These are phyloP conservation scores for Andrena chrysosceles DNA, from an alignment of 2,888 invertebrate species.

Conservation along the genomic window DNA sequence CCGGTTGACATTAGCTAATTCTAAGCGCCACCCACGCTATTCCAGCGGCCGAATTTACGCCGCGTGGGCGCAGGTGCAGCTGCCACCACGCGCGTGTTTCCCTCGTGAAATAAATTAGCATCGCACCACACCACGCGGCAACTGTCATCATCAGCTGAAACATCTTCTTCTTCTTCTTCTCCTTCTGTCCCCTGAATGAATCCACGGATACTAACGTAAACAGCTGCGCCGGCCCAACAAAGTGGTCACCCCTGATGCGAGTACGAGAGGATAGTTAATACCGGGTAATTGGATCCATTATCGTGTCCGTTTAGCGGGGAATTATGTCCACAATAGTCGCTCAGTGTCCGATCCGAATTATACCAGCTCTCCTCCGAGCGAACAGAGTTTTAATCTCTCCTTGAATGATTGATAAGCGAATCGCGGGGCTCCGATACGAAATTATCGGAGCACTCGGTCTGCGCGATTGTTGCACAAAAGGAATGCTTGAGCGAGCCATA, in stretches of 20 bases:
- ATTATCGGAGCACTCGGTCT: neutral
- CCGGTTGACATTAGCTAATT: conserved; percentile 68
- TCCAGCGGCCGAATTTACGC: conserved; percentile 66
- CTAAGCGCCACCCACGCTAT: conserved; percentile 69
- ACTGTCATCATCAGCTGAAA: conserved; percentile 16
- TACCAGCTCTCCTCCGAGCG: conserved; percentile 2
- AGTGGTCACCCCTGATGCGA: conserved; percentile 20
- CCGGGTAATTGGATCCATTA: conserved; percentile 67
- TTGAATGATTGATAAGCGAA: conserved; percentile 38
- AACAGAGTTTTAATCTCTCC: conserved; percentile 31
- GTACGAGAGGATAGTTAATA: conserved; percentile 40
- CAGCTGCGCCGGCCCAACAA: conserved; percentile 34
- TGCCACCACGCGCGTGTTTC: conserved; percentile 43
- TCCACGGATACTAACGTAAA: conserved; percentile 27
- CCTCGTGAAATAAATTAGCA: conserved; percentile 45
- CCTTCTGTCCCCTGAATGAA: conserved; percentile 47
- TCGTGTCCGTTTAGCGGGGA: conserved; percentile 59
- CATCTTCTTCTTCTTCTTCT: conserved; percentile 9
- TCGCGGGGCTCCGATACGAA: neutral
- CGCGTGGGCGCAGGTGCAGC: conserved; percentile 67
- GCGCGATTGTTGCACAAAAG: neutral
- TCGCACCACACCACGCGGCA: conserved; percentile 23
- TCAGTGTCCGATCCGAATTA: conserved; percentile 34
- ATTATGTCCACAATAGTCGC: conserved; percentile 32
- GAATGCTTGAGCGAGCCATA: conserved; percentile 7